phyloP scores from a whole-genome alignment of 2,888 invertebrate species.

The Caenorhabditis macrosperma region DNA sequence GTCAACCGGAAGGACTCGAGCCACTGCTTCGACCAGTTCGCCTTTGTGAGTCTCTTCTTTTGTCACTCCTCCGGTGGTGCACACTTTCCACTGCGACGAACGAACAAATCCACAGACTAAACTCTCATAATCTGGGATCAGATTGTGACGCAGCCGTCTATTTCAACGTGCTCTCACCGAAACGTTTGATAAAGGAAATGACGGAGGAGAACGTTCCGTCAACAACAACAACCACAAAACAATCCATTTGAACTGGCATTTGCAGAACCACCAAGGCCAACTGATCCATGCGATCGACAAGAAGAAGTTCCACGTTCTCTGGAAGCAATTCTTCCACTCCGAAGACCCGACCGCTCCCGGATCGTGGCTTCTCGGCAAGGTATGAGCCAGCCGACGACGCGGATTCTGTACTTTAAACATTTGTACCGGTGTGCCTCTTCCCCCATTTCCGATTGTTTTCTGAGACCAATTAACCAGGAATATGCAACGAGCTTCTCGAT shows the following conservation, averaged over 20 bases:
- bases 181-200: not conserved
- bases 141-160: not conserved
- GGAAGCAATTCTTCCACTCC: constrained; percentile 61
- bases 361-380: constrained; percentile 53
- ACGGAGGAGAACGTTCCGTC: no score
- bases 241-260: no score
- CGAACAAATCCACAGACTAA: constrained; percentile 8
- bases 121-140: not conserved
- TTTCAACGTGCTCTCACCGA: not conserved
- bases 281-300: constrained; percentile 53
- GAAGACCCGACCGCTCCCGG: constrained; percentile 52
- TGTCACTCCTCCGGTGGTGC: no score
- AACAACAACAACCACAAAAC: no score
- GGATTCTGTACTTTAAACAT: constrained; percentile 3
- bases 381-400: not conserved
- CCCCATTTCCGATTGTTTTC: constrained; percentile 1
- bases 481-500: constrained; percentile 35
- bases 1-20: constrained; percentile 50
- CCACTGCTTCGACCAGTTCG: constrained; percentile 65
- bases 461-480: constrained; percentile 4
- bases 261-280: constrained; percentile 56
- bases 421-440: constrained; percentile 41
- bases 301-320: constrained; percentile 52
- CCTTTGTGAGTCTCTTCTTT: constrained; percentile 48
- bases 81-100: not conserved